A percentile compares a stretch with the other conserved stretches of the same genome.
These are phyloP conservation scores for Falco novaeseelandiae DNA, from an alignment of 2,797 vertebrate species.

Conservation along the genomic window DNA sequence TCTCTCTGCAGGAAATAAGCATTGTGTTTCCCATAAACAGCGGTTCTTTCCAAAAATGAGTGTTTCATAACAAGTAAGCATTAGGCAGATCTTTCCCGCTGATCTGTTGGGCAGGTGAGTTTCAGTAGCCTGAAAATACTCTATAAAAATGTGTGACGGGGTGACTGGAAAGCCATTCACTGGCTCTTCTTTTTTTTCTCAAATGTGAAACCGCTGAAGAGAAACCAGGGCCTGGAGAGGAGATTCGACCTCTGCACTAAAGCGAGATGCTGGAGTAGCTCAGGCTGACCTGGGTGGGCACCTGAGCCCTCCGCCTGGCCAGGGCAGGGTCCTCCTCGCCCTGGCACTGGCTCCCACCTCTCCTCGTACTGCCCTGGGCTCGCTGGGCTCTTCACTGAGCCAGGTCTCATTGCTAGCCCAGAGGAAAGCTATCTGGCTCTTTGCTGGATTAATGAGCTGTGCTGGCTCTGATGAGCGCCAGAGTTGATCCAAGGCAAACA, in stretches of 20 bases:
- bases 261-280: neutral
- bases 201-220: neutral
- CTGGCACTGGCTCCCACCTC: neutral
- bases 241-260: neutral
- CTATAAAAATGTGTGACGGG: neutral
- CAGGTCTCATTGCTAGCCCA: neutral
- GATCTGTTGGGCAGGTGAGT: neutral
- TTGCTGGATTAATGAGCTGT: neutral
- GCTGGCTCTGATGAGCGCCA: neutral
- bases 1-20: neutral
- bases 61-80: neutral
- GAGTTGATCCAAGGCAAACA: neutral
- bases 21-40: neutral
- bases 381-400: neutral
- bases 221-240: neutral
- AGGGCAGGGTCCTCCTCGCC: neutral
- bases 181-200: neutral
- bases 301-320: neutral
- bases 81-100: neutral
- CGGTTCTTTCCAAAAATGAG: neutral
- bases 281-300: neutral
- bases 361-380: neutral
- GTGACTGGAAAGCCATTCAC: neutral
- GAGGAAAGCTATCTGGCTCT: neutral
- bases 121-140: neutral